These are phyloP conservation scores for Malurus leucopterus DNA, from an alignment of 2,797 vertebrate genomes.

Conservation along the genomic window DNA sequence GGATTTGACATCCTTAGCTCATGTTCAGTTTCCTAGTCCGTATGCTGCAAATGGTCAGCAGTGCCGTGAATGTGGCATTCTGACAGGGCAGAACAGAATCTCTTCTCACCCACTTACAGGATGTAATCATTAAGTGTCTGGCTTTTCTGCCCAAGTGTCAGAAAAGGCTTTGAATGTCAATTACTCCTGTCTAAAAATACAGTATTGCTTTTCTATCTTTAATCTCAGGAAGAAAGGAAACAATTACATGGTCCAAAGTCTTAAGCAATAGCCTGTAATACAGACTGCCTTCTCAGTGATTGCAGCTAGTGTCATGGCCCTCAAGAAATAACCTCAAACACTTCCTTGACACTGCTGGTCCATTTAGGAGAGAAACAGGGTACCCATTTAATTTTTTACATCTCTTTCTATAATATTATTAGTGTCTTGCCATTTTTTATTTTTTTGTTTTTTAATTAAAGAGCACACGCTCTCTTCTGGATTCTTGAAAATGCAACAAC, in stretches of 20 bases:
- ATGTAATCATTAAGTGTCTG: neutral
- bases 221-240: conserved; percentile 11
- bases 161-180: neutral
- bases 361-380: neutral
- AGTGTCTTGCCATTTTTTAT: neutral
- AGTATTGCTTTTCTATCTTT: neutral
- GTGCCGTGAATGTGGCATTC: neutral
- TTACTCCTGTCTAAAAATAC: neutral
- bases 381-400: neutral
- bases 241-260: neutral
- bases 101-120: neutral
- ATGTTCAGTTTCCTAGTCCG: neutral
- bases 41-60: neutral
- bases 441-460: neutral
- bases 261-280: neutral
- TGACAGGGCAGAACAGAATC: neutral
- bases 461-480: neutral
- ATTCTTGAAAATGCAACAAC: neutral
- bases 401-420: neutral
- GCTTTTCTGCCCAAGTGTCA: neutral
- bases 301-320: neutral
- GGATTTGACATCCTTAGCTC: neutral
- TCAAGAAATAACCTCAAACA: neutral
- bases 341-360: neutral
- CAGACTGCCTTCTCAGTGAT: neutral